phyloP scores from a whole-genome alignment of 2,113 vertebrate species.

The Lanius collurio region DNA sequence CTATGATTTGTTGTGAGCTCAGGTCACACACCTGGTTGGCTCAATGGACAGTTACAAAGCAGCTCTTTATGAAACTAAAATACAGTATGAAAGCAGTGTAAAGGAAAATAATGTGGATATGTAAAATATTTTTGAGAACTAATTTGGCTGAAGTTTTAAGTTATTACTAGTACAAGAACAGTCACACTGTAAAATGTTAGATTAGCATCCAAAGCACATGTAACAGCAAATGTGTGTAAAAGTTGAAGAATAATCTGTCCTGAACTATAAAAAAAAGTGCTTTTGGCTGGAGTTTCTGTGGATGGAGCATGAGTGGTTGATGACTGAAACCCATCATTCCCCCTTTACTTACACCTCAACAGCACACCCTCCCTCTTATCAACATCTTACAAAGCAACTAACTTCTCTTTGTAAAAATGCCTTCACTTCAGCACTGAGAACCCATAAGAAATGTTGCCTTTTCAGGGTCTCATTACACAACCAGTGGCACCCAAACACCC shows the following conservation, averaged over 20 bases:
- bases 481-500: background rate
- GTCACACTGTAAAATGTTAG: background rate
- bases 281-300: background rate
- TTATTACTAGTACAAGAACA: background rate
- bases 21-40: background rate
- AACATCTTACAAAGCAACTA: background rate
- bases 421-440: background rate
- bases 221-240: background rate
- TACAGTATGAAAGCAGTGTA: background rate
- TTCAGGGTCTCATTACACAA: background rate
- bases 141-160: background rate
- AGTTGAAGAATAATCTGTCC: background rate
- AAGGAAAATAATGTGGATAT: background rate
- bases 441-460: background rate
- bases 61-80: background rate
- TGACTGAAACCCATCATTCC: background rate
- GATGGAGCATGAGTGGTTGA: background rate
- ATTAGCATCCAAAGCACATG: background rate
- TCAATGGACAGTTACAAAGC: background rate
- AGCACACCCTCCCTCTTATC: background rate
- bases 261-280: background rate
- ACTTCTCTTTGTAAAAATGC: background rate
- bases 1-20: background rate
- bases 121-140: background rate
- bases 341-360: background rate